Evolutionary conservation across 2,888 invertebrate genomes (phyloP), one percentile per base, ranked within the genome.

Genomic region (Caenorhabditis angaria): DNA sequence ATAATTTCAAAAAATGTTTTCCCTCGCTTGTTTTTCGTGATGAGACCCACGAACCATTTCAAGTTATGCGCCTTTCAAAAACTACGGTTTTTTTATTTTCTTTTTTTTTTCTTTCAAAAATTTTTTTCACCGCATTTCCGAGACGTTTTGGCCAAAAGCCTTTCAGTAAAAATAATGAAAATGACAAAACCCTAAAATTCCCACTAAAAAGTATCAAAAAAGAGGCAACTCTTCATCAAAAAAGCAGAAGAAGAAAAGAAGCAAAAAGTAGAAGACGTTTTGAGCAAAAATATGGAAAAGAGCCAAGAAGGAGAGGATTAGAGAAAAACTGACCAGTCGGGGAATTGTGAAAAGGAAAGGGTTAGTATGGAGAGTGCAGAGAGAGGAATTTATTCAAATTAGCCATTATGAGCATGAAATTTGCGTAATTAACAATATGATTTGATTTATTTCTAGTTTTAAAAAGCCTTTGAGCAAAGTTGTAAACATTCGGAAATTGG

Each of bases 241-340:
- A 48, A 20, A 57, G 57, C 48, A 50, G 50, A 41, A 61, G 28
- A 60, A 60, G 53, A 61, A 54, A 41, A 41, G 22, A 50, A 57
- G 28, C 27, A 54, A 62, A 41, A 62, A 62, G 51, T 55, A 64
- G 64, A 64, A 47, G 64, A 51, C 50, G 57, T 64, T n/a, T n/a
- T 41, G 41, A 14, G 32, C 32, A 12, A 41, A 41, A 41, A 41
- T 41, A 41, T 51, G 64, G 50, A 64, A 57, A 57, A 64, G 64
- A 64, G 56, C 56, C 48, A 48, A 48, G 56, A 57, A 57, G 63
- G 57, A 56, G 57, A 57, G 64, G 64, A 57, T 56, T 57, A 64
- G 64, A 57, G 64, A 64, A 57, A 57, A 64, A 62, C 54, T 50
- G 57, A 51, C 51, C 41, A 41, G 41, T 41, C 24, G 29, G 53